A percentile compares a stretch with the other conserved stretches of the same genome.
Evolutionary conservation across 1,140 invertebrate genomes (phyloP).

Genomic region (Arctopsyche grandis): DNA sequence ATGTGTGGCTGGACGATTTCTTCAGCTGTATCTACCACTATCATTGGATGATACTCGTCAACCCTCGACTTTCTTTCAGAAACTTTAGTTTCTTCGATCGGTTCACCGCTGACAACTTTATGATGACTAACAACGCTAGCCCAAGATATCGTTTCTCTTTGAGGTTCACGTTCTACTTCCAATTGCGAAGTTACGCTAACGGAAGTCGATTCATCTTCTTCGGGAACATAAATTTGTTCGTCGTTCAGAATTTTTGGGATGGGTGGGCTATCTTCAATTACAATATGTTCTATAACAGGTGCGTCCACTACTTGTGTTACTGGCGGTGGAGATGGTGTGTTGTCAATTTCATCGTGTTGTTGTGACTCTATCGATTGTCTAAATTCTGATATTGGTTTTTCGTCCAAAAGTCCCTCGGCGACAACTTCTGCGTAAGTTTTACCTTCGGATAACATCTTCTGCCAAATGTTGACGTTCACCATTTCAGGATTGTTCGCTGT

Average conservation of each 20-base stretch:
- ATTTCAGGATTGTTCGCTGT: not conserved
- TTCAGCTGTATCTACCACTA: constrained; percentile 61
- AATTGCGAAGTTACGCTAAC: not conserved
- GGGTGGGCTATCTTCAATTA: not conserved
- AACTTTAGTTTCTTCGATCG: not conserved
- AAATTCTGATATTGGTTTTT: not conserved
- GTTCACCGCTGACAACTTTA: constrained; percentile 12
- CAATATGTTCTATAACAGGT: not conserved
- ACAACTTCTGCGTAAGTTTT: constrained; percentile 72
- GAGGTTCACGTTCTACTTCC: not conserved
- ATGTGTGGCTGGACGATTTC: constrained; percentile 56
- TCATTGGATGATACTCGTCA: constrained; percentile 58
- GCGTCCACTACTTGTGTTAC: not conserved
- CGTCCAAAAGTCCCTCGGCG: constrained; percentile 58
- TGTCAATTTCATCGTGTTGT: not conserved
- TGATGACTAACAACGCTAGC: constrained; percentile 47
- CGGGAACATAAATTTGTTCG: not conserved
- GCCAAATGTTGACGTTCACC: constrained; percentile 62
- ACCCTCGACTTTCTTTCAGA: constrained; percentile 46
- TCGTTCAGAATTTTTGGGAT: not conserved
- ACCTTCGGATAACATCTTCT: constrained; percentile 61
- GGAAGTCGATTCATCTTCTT: not conserved
- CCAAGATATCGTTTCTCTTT: constrained; percentile 43
- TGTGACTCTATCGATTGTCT: not conserved
- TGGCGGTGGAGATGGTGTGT: not conserved